Evolutionary conservation across 1,140 invertebrate species (phyloP).

Genomic region (Cherax destructor): DNA sequence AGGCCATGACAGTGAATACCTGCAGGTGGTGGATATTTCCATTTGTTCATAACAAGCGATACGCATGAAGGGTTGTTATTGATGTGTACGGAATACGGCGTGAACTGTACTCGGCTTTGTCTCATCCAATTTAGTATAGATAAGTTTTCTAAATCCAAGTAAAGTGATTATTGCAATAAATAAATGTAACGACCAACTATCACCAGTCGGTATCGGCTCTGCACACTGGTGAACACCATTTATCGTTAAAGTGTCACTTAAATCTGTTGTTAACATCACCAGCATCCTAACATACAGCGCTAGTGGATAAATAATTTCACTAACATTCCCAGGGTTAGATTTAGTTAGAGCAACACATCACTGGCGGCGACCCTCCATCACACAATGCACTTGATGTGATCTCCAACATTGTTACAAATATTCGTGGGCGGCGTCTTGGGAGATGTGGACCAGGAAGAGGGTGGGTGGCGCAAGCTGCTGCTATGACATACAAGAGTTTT

Average conservation of each 20-base stretch:
- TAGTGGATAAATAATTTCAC: constrained; percentile 41
- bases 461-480: no score
- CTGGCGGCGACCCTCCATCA: neutral
- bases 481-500: neutral
- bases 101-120: neutral
- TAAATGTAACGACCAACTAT: constrained; percentile 52
- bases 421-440: neutral
- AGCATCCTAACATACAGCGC: constrained; percentile 51
- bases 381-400: neutral
- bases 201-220: constrained; percentile 54
- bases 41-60: neutral
- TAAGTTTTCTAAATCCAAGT: constrained; percentile 56
- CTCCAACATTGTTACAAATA: neutral
- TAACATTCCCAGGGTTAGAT: constrained; percentile 27
- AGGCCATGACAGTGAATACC: neutral
- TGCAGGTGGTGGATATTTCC: neutral
- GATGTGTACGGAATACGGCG: neutral
- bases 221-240: constrained; percentile 46
- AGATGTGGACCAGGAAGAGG: neutral
- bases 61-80: neutral
- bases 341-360: neutral
- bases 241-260: constrained; percentile 53
- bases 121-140: constrained; percentile 39
- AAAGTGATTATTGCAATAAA: constrained; percentile 60
- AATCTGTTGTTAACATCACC: constrained; percentile 57